Evolutionary conservation across 2,888 invertebrate genomes (phyloP).

Genomic region (Dryobota labecula): DNA sequence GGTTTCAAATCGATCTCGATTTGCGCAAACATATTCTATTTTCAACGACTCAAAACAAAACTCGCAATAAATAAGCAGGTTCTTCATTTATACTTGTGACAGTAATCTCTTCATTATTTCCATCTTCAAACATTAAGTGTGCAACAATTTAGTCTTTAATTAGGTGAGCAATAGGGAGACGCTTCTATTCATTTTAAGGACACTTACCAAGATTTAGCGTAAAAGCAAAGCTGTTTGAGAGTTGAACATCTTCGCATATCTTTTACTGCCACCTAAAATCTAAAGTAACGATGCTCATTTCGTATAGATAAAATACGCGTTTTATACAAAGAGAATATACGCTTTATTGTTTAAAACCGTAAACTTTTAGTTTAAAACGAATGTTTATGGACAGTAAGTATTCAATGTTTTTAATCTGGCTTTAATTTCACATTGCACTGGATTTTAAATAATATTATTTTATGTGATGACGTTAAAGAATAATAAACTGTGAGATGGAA

Average conservation of each 20-base stretch:
- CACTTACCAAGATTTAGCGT: constrained; percentile 57
- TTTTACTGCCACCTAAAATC: constrained; percentile 64
- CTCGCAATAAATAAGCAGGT: neutral
- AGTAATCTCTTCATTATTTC: constrained; percentile 20
- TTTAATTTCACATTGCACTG: constrained; percentile 46
- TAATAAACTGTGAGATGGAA: constrained; percentile 34
- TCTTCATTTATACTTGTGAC: constrained; percentile 2
- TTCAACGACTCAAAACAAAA: neutral
- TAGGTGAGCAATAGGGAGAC: constrained; percentile 44
- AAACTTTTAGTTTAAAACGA: constrained; percentile 60
- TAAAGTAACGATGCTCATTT: constrained; percentile 61
- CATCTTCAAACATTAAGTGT: constrained; percentile 30
- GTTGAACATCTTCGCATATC: constrained; percentile 57
- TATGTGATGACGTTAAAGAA: constrained; percentile 45
- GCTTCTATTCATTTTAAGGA: constrained; percentile 48
- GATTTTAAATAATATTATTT: constrained; percentile 55
- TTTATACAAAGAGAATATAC: constrained; percentile 59
- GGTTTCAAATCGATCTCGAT: constrained; percentile 50
- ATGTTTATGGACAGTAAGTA: constrained; percentile 48
- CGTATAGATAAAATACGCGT: constrained; percentile 58
- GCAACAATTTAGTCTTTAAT: constrained; percentile 49
- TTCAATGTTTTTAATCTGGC: constrained; percentile 46
- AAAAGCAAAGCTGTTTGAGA: constrained; percentile 55
- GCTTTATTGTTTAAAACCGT: constrained; percentile 59
- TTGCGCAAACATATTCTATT: constrained; percentile 41